These are phyloP conservation scores for Crioceris asparagi DNA, from an alignment of 2,888 invertebrate species.

Conservation along the genomic window DNA sequence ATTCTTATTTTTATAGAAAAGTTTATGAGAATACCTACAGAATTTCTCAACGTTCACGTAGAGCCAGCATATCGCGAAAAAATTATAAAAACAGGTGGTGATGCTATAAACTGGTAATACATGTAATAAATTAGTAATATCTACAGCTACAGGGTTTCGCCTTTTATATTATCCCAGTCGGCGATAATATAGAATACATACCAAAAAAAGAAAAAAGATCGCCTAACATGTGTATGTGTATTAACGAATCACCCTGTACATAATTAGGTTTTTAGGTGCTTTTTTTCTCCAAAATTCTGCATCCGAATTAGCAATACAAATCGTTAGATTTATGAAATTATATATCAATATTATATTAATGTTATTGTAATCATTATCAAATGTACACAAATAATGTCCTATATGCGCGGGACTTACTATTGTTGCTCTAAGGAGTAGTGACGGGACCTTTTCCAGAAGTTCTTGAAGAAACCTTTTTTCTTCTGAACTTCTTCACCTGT, in stretches of 20 bases:
- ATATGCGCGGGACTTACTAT: slow-evolving; percentile 37
- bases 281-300: neutral
- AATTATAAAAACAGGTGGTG: slow-evolving; percentile 17
- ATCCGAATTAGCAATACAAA: slow-evolving; percentile 24
- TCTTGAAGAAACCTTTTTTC: slow-evolving; percentile 82
- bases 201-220: neutral
- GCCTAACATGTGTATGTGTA: neutral
- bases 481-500: slow-evolving; percentile 65
- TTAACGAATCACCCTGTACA: slow-evolving; percentile 4
- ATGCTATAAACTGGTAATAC: slow-evolving; percentile 20
- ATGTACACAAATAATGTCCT: slow-evolving; percentile 29
- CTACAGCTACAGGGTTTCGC: slow-evolving; percentile 19
- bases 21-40: neutral
- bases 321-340: slow-evolving; percentile 25
- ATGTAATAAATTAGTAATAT: slow-evolving; percentile 26
- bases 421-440: slow-evolving; percentile 82
- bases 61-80: neutral
- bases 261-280: slow-evolving; percentile 3
- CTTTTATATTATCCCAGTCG: slow-evolving; percentile 2
- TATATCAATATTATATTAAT: neutral
- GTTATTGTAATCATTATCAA: slow-evolving; percentile 23
- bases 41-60: neutral
- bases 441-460: slow-evolving; percentile 78
- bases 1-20: neutral
- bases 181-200: too few relatives aligned